A percentile compares a stretch with the other conserved stretches of the same genome.
phyloP scores from a whole-genome alignment of 2,888 invertebrate species.

The Dexiosoma caninum region DNA sequence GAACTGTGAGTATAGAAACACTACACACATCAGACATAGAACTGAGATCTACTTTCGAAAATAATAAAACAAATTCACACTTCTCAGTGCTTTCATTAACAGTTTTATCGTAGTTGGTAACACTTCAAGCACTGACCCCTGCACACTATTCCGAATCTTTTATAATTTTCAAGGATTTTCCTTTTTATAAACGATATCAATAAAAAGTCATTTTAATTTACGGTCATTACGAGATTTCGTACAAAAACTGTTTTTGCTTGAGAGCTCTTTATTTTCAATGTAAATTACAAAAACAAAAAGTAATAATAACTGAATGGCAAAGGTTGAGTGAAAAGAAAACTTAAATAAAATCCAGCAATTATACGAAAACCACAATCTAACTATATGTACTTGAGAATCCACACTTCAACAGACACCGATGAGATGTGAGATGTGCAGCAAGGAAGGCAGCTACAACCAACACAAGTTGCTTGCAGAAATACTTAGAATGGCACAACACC shows the following conservation, averaged over 20 bases:
- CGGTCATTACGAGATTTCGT: background rate
- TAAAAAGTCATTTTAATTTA: conserved; percentile 10
- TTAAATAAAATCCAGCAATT: conserved; percentile 15
- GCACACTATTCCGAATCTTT: too few relatives aligned
- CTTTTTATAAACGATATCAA: too few relatives aligned
- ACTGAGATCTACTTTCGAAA: too few relatives aligned
- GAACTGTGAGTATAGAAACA: too few relatives aligned
- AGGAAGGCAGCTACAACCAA: background rate
- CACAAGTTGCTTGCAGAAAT: background rate
- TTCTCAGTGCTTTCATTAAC: too few relatives aligned
- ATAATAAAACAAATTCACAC: too few relatives aligned
- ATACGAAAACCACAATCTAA: background rate
- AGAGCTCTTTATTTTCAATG: background rate
- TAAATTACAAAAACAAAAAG: conserved; percentile 4
- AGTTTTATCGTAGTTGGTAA: too few relatives aligned
- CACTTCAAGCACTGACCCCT: too few relatives aligned
- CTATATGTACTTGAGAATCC: background rate
- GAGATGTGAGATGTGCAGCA: too few relatives aligned
- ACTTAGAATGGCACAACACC: background rate
- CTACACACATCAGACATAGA: too few relatives aligned
- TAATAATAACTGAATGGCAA: background rate
- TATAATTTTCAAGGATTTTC: too few relatives aligned
- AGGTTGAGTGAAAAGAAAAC: background rate
- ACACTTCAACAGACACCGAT: background rate
- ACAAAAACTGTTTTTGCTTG: background rate